Conservation (phyloP, 92 coral and sea anemone genomes). For the Desmophyllum pertusum region DNA sequence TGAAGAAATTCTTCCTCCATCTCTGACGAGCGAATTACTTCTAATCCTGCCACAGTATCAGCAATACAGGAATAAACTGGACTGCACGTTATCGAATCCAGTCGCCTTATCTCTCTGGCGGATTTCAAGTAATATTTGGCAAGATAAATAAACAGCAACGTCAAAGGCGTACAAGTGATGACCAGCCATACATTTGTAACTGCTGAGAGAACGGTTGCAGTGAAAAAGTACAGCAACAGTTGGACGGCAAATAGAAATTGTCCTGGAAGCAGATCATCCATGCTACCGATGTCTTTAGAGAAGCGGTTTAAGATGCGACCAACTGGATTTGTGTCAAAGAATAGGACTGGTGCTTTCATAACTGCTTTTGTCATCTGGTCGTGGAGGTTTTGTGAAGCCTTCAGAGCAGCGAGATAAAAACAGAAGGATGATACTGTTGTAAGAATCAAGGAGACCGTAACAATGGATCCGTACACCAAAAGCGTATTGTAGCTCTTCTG, state of each 20-base stretch:
- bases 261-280: constrained; percentile 30
- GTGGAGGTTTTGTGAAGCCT: constrained; percentile 26
- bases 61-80: constrained; percentile 16
- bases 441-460: constrained; percentile 4
- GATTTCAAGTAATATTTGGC: constrained; percentile 77
- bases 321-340: constrained; percentile 29
- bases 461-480: constrained; percentile 16
- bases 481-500: constrained; percentile 16
- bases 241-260: constrained; percentile 14
- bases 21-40: constrained; percentile 20
- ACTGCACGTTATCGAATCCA: constrained; percentile 65
- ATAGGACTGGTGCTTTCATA: constrained; percentile 27
- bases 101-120: constrained; percentile 77
- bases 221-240: not conserved
- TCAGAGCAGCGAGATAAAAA: constrained; percentile 19
- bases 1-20: constrained; percentile 15
- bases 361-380: constrained; percentile 27
- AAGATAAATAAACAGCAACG: constrained; percentile 59
- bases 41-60: constrained; percentile 15
- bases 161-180: constrained; percentile 48
- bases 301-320: constrained; percentile 42
- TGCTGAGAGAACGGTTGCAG: constrained; percentile 12
- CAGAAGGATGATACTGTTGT: constrained; percentile 12
- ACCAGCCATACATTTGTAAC: constrained; percentile 18
- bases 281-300: constrained; percentile 23